A percentile compares a stretch with the other conserved stretches of the same genome.
Evolutionary conservation across 2,797 vertebrate species (phyloP).

Genomic region (Chrosomus eos): DNA sequence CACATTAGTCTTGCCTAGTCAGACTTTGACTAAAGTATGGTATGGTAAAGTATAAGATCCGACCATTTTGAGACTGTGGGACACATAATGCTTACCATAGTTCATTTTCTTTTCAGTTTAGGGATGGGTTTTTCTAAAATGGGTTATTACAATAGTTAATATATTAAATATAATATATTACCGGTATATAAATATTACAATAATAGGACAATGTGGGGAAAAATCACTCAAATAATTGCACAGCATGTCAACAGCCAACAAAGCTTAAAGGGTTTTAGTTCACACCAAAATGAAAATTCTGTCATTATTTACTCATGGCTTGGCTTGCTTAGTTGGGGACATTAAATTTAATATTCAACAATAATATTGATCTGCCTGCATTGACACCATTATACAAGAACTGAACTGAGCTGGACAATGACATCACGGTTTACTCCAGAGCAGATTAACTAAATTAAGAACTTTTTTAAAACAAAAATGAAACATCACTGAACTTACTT

Average conservation of each 20-base stretch:
- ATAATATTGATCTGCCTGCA: too few species aligned
- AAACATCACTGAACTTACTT: too few species aligned
- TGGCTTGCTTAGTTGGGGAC: too few species aligned
- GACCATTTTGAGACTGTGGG: background rate
- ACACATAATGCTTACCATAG: background rate
- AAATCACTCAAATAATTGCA: background rate
- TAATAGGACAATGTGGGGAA: background rate
- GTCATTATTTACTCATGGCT: too few species aligned
- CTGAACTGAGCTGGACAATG: too few species aligned
- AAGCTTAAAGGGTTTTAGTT: too few species aligned
- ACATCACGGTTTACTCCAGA: too few species aligned
- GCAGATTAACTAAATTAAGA: too few species aligned
- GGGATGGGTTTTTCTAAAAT: background rate
- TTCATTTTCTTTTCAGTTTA: background rate
- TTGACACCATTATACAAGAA: too few species aligned
- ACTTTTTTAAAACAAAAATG: too few species aligned
- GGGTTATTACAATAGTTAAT: background rate
- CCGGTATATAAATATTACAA: background rate
- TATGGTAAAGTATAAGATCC: background rate
- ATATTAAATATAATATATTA: background rate
- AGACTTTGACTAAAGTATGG: background rate
- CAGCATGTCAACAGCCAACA: background rate
- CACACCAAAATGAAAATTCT: too few species aligned
- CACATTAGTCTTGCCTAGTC: constrained; percentile 2
- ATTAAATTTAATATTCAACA: too few species aligned